Evolutionary conservation across 2,888 invertebrate genomes (phyloP).

Genomic region (Parasteatoda lunata): DNA sequence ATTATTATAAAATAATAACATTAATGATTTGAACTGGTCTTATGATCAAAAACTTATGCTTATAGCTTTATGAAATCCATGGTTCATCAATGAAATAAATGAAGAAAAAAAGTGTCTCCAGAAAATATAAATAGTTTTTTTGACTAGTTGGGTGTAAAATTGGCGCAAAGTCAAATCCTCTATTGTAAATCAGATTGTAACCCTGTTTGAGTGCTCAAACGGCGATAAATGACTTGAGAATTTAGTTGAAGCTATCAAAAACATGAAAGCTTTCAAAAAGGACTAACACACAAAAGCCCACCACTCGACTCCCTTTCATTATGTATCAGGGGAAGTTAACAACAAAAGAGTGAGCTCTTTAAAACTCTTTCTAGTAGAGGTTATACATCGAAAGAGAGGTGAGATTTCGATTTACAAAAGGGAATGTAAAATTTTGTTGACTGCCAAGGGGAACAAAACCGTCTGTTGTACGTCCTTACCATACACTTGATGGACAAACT

Average conservation of each 20-base stretch:
- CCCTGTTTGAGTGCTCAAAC: slow-evolving; percentile 39
- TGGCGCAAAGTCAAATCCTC: no score
- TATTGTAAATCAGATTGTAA: neutral
- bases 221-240: slow-evolving; percentile 67
- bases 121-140: no score
- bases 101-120: no score
- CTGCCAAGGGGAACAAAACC: neutral
- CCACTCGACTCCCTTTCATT: slow-evolving; percentile 41
- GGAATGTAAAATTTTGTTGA: slow-evolving; percentile 30
- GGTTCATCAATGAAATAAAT: no score
- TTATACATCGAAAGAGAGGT: neutral
- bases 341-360: slow-evolving; percentile 23
- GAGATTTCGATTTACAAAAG: slow-evolving; percentile 6
- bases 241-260: slow-evolving; percentile 62
- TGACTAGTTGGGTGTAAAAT: no score
- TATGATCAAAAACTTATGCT: no score
- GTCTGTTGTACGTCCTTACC: neutral
- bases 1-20: no score
- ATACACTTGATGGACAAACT: slow-evolving; percentile 17
- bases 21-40: no score
- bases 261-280: slow-evolving; percentile 54
- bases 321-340: slow-evolving; percentile 19
- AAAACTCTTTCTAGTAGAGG: slow-evolving; percentile 7
- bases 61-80: no score
- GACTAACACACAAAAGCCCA: slow-evolving; percentile 33